A percentile compares a stretch with the other conserved stretches of the same genome.
These are phyloP conservation scores for Psococerastis gibbosa DNA, from an alignment of 2,888 invertebrate species.

Conservation along the genomic window DNA sequence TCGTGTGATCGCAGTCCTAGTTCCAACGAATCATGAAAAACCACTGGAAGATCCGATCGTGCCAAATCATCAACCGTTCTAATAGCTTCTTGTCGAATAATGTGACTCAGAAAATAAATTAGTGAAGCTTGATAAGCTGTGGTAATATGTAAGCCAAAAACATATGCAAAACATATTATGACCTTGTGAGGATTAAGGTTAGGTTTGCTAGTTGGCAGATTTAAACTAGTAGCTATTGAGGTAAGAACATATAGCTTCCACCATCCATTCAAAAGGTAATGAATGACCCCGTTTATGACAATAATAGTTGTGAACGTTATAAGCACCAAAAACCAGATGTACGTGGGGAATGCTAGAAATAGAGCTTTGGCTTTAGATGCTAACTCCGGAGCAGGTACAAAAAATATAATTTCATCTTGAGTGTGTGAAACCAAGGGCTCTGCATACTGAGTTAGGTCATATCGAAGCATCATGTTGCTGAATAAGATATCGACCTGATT, in stretches of 20 bases:
- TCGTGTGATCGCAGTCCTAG: too few relatives aligned
- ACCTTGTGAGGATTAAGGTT: neutral
- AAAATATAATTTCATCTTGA: neutral
- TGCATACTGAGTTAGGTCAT: neutral
- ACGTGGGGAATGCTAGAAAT: neutral
- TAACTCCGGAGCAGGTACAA: neutral
- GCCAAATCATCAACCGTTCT: neutral
- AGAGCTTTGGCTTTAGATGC: neutral
- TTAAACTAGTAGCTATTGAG: neutral
- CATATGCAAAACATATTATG: neutral
- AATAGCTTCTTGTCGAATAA: neutral
- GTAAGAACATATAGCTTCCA: neutral
- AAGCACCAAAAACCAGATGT: neutral
- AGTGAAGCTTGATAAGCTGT: neutral
- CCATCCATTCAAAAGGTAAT: neutral
- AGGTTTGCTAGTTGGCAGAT: neutral
- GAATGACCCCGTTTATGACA: neutral
- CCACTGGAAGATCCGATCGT: neutral
- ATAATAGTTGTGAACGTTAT: neutral
- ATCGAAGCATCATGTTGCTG: neutral
- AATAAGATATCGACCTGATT: neutral
- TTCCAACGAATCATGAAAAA: too few relatives aligned
- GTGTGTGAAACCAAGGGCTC: neutral
- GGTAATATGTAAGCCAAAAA: neutral
- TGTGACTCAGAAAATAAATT: neutral